Percentiles rank a stretch among this genome's conserved stretches.
Conservation (phyloP, 2,797 vertebrate genomes). For the Pelochelys cantorii region DNA sequence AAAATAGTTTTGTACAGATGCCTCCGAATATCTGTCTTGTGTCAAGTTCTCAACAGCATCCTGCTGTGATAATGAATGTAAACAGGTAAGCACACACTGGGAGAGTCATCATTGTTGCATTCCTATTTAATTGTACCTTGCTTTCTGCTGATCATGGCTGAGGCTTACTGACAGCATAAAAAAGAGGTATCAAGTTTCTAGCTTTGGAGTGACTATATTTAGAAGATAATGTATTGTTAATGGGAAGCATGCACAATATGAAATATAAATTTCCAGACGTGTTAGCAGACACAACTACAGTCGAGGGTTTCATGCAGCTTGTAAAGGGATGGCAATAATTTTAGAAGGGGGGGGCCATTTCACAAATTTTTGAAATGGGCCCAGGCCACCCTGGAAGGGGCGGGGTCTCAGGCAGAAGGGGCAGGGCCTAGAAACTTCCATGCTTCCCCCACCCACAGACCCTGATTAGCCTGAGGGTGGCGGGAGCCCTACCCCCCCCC, state of each 20-base stretch:
- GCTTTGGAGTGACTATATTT: neutral
- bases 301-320: neutral
- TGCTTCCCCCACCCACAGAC: too few relatives aligned
- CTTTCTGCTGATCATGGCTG: neutral
- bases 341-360: too few relatives aligned
- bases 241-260: neutral
- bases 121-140: neutral
- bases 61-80: neutral
- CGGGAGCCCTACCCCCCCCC: too few relatives aligned
- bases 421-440: too few relatives aligned
- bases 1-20: neutral
- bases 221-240: neutral
- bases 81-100: neutral
- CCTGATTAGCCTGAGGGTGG: too few relatives aligned
- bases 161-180: conserved; percentile 4
- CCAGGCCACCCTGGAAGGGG: too few relatives aligned
- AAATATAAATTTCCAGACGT: neutral
- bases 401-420: too few relatives aligned
- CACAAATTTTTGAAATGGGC: too few relatives aligned
- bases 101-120: neutral
- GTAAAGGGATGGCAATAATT: too few relatives aligned
- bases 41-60: conserved; percentile 1
- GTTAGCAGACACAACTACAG: neutral
- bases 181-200: neutral
- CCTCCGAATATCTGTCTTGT: neutral